Evolutionary conservation across 2,113 vertebrate species (phyloP), one percentile per base, ranked within the genome.

Genomic region (Corythornis madagascariensis): DNA sequence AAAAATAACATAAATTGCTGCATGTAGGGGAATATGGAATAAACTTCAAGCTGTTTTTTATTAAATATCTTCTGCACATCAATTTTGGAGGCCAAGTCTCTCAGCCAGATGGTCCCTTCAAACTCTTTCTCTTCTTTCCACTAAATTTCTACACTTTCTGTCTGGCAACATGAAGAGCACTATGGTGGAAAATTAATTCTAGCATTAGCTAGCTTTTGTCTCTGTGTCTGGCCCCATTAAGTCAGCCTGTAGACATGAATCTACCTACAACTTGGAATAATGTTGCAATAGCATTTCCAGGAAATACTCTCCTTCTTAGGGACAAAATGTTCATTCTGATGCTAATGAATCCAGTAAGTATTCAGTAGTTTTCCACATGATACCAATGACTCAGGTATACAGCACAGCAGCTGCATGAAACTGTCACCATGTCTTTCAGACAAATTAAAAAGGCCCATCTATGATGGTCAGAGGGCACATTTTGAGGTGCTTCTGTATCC

Each of bases 171-270:
- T 5, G 74, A 87, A 20, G 56, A 93, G 64, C 64, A 77, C 89
- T 93, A 86, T 42, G 91, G 81, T 50, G 56, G 87, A 91, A 94
- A 96, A 95, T 89, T 84, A 92, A 89, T 96, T 90, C 78, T 63
- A 92, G 67, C 71, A 31, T 87, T 77, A 91, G 60, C 64, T 88
- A 92, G 72, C 40, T 85, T 96, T 93, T 89, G 91, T 91, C 56
- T 95, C 48, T 40, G 6, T 89, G 63, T 83, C 82, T 94, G 87
- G 84, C 78, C 87, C 64, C 75, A 88, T 92, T 95, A 95, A 94
- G 57, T 91, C 87, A 95, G 60, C 24, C 67, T 56, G 35, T 52
- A 83, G 87, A 67, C 10, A 2, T 47, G 67, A 89, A 89, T 74
- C 52, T 91, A 91, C 69, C 60, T 71, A 50, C 80, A 81, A 52